These are phyloP conservation scores for Leuciscus waleckii DNA, from an alignment of 2,797 vertebrate genomes.

Conservation along the genomic window DNA sequence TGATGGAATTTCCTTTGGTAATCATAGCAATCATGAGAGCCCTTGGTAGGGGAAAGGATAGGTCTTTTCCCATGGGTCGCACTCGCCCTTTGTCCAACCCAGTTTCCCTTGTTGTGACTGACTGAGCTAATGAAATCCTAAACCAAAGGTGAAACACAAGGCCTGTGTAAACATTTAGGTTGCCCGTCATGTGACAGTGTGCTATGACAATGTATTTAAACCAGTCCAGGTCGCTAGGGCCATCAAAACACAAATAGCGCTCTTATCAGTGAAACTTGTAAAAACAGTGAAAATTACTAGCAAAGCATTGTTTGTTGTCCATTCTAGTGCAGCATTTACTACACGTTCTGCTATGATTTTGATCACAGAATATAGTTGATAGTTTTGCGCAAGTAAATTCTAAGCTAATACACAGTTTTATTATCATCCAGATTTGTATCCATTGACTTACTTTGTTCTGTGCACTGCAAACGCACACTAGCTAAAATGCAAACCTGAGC, in stretches of 20 bases:
- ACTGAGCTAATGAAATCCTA: slow-evolving; percentile 70
- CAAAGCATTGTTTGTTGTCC: background rate
- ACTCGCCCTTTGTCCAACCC: slow-evolving; percentile 41
- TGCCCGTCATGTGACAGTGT: slow-evolving; percentile 41
- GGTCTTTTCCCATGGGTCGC: slow-evolving; percentile 42
- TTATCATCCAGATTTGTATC: background rate
- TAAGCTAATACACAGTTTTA: background rate
- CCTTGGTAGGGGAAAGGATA: slow-evolving; percentile 35
- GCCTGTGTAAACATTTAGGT: slow-evolving; percentile 53
- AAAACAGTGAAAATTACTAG: slow-evolving; percentile 7
- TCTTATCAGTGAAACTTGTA: slow-evolving; percentile 23
- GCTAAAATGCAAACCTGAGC: slow-evolving; percentile 3
- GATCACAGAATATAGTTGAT: background rate
- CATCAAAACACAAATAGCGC: slow-evolving; percentile 27
- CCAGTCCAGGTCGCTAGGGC: slow-evolving; percentile 23
- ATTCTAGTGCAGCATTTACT: background rate
- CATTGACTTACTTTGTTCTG: background rate
- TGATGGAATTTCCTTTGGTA: slow-evolving; percentile 54
- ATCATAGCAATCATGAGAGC: slow-evolving; percentile 24
- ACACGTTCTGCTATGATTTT: background rate
- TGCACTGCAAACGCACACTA: background rate
- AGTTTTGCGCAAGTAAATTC: background rate
- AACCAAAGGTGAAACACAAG: slow-evolving; percentile 62
- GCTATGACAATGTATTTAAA: slow-evolving; percentile 44
- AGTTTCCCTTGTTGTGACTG: slow-evolving; percentile 55